Conservation (phyloP, 1,140 invertebrate species). For the Teleopsis dalmanni region DNA sequence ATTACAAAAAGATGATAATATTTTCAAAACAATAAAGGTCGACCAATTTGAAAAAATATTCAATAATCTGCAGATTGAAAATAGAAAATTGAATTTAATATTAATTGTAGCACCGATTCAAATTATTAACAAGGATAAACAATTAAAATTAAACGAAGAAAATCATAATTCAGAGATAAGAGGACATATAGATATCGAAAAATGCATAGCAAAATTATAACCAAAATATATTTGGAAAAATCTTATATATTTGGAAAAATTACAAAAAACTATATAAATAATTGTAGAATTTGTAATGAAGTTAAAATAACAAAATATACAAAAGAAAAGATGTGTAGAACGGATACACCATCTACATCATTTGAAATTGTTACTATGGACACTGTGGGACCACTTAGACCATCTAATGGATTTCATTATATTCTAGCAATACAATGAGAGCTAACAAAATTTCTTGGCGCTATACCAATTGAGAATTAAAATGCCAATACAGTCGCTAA, state of each 20-base stretch:
- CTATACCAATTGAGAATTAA: conserved; percentile 8
- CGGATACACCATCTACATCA: not conserved
- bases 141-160: not conserved
- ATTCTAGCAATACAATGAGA: conserved; percentile 13
- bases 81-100: no score
- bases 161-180: not conserved
- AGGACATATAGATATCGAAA: not conserved
- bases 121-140: not conserved
- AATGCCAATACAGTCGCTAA: conserved; percentile 13
- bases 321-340: not conserved
- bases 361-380: conserved; percentile 2
- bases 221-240: conserved; percentile 8
- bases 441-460: conserved; percentile 9
- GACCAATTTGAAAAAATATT: no score
- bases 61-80: no score
- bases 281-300: not conserved
- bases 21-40: not conserved
- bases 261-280: not conserved
- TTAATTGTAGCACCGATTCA: not conserved
- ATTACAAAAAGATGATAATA: not conserved
- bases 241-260: not conserved
- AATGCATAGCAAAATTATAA: not conserved
- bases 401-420: not conserved
- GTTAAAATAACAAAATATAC: not conserved
- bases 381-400: not conserved